Evolutionary conservation across 2,888 invertebrate genomes (phyloP).

Genomic region (Xestia rhomboidea): DNA sequence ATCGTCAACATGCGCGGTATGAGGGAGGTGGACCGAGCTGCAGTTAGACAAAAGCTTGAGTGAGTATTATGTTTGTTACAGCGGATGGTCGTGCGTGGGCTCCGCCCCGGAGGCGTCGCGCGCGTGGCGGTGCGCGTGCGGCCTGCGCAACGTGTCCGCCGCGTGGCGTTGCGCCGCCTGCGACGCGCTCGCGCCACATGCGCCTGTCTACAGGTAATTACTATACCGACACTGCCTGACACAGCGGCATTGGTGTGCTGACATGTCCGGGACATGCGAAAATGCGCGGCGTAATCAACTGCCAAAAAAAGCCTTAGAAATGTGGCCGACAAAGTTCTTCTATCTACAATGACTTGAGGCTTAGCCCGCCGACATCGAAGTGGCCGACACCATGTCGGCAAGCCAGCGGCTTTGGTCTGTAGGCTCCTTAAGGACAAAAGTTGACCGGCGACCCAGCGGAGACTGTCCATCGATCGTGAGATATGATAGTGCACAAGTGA

Average conservation of each 20-base stretch:
- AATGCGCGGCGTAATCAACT: background rate
- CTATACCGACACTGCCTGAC: background rate
- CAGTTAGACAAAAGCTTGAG: background rate
- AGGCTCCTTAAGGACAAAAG: background rate
- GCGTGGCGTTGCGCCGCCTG: slow-evolving; percentile 90
- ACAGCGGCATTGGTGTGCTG: background rate
- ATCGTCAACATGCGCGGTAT: background rate
- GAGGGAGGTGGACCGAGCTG: background rate
- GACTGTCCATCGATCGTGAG: background rate
- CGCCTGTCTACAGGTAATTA: slow-evolving; percentile 85
- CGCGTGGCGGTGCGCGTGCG: slow-evolving; percentile 88
- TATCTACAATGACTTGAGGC: background rate
- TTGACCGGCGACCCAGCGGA: background rate
- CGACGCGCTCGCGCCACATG: slow-evolving; percentile 87
- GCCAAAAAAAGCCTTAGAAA: background rate
- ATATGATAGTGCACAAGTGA: background rate
- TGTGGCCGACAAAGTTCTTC: background rate
- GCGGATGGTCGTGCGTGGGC: slow-evolving; percentile 89
- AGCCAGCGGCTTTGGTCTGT: background rate
- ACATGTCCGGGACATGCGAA: background rate
- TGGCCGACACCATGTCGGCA: background rate
- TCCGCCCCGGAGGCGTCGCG: slow-evolving; percentile 88
- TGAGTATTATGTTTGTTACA: slow-evolving; percentile 54
- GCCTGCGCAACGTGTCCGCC: slow-evolving; percentile 88
- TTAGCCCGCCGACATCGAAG: background rate